Base-by-base conservation (phyloP, 2,888 invertebrate genomes). In the Exephanes ischioxanthus region DNA sequence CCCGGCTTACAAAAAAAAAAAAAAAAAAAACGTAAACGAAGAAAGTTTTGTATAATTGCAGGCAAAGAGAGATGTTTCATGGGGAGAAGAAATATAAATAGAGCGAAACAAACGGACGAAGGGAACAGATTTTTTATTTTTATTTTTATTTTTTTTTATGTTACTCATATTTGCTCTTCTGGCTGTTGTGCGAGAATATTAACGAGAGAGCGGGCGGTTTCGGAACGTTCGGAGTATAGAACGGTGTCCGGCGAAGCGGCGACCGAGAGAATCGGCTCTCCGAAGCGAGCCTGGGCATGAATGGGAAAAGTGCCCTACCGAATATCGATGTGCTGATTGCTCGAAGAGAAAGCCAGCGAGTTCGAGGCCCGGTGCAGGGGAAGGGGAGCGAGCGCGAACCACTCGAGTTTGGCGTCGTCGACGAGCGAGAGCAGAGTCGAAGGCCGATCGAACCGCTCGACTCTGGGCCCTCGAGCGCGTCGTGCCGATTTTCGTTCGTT, bases 251-350 rank as follows among this genome's bases (percentile, higher is more conserved):
- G 41, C 58, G 84, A 58, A 61, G 37, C 33, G 63, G 41, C 19
- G 41, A 33, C 51, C 45, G 80, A 68, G 61, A 70, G 67, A 30
- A 72, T 79, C 53, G 76, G 45, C 82, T 61, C 67, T 70, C 66
- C 85, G 51, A 77, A 87, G 84, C 81, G 82, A 83, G 83, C 80
- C 76, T 86, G 85, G 81, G 79, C 80, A 86, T 82, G 77, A 90
- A 88, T 89, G 85, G 87, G 85, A 88, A 89, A 90, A 89, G 86
- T 80, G 84, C 87, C 80, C 85, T 86, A 83, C 83, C 89, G 87
- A 87, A 87, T 87, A 92, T 95, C 92, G 86, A 83, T 94, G 95
- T 81, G 94, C 93, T 85, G 95, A 94, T 88, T 94, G 95, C 91
- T 94, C 86, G 88, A 91, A 94, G 85, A 94, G 93, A 91, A 91